Conservation (phyloP, 2,888 invertebrate species). For the Stenurella melanura region DNA sequence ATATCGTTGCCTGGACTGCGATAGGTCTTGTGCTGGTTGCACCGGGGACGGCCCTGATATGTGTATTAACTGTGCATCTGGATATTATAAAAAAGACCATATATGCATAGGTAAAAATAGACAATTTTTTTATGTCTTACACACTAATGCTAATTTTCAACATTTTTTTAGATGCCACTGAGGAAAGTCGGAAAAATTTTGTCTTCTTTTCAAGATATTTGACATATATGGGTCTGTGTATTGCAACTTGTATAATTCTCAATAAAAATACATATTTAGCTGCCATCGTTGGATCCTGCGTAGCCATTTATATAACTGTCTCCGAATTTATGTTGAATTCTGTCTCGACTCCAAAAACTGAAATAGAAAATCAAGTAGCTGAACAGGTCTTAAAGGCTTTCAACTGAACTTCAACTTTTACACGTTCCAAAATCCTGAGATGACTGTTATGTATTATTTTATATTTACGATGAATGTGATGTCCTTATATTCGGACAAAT, state of each 20-base stretch:
- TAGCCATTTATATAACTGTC: conserved; percentile 87
- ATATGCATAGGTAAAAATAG: conserved; percentile 82
- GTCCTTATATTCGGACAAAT: conserved; percentile 20
- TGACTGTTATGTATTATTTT: conserved; percentile 14
- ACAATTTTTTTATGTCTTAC: too few species aligned
- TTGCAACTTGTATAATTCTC: conserved; percentile 90
- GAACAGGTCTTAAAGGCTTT: conserved; percentile 64
- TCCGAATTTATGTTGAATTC: conserved; percentile 85
- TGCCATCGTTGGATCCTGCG: conserved; percentile 85
- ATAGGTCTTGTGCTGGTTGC: conserved; percentile 89
- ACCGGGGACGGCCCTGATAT: conserved; percentile 93
- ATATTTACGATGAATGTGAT: conserved; percentile 31
- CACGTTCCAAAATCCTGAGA: not conserved
- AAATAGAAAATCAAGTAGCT: conserved; percentile 61
- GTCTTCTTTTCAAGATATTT: conserved; percentile 83
- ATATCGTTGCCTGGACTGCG: conserved; percentile 87
- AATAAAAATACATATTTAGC: conserved; percentile 87
- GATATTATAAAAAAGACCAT: conserved; percentile 82
- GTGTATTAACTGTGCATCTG: conserved; percentile 87
- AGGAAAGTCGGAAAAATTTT: conserved; percentile 75
- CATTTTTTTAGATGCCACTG: conserved; percentile 71
- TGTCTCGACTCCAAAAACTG: conserved; percentile 64
- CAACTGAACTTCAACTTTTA: conserved; percentile 22
- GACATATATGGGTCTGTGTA: conserved; percentile 88
- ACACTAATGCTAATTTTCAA: too few species aligned